Base-by-base conservation (phyloP, 1,140 invertebrate genomes). In the Zophobas morio region DNA sequence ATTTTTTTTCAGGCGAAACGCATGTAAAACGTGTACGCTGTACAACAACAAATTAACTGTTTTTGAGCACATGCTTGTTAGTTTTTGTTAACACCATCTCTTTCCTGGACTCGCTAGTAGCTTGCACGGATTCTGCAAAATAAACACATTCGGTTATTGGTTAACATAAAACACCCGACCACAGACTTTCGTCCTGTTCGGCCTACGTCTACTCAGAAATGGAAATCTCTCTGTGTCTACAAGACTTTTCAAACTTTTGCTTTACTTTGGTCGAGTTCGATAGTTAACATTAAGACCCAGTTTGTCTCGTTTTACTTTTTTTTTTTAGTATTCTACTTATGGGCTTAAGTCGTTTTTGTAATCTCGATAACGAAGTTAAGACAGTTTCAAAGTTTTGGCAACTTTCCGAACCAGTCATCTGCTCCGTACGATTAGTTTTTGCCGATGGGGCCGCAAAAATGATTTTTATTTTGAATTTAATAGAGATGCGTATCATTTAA, bases 31-130 rank as follows among this genome's bases (percentile, higher is more conserved):
- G 56, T 73, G 32, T 72, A 53, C 53, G 36, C 53, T 37, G 35
- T 73, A 73, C 35, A 73, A 73, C 49, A 73, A 73, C 32, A 56
- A 56, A 56, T 73, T 73, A 73, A 72, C 36, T 6, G 70, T 53
- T 72, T 73, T 73, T 73, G 56, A 54, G 8, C 71, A 73, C 71
- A 73, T 73, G 54, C 20, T 54, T 56, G 49, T 20, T 72, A 72
- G 70, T 72, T 72, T 54, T 54, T 72, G n/a, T 53, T 72, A 72
- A 37, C 46, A 49, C 54, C 71, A 73, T 73, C 34, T 47, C 71
- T 35, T 66, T 66, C 20, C 39, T 5, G 39, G 8, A 37, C 40
- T 66, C 49, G 49, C 20, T 51, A 51, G 49, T n/a, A 20, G 3
- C 6, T n/a, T 20, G 20, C 49, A 20, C 6, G 4, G 49, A 51